These are phyloP conservation scores for Argyresthia goedartella DNA, from an alignment of 2,888 invertebrate species.

Conservation along the genomic window DNA sequence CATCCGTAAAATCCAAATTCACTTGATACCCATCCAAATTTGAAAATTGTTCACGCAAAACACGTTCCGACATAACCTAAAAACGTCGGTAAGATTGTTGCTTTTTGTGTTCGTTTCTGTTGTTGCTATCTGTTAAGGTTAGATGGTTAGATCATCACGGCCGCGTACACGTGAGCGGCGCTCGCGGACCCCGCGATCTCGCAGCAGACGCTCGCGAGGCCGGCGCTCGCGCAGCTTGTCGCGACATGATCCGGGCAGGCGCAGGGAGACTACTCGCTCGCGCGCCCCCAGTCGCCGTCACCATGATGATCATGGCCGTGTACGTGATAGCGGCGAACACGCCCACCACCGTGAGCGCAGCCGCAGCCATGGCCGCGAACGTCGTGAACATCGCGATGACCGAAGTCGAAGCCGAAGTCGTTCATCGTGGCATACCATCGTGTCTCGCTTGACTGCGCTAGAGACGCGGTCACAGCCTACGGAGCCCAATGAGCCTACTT, in stretches of 20 bases:
- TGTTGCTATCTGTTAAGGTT: no score
- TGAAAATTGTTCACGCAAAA: background rate
- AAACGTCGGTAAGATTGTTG: background rate
- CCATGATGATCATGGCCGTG: background rate
- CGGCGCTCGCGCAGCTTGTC: background rate
- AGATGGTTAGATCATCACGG: background rate
- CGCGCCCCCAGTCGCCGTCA: background rate
- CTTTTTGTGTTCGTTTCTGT: no score
- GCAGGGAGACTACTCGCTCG: background rate
- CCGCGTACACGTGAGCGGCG: background rate
- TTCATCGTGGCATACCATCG: background rate
- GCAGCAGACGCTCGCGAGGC: background rate
- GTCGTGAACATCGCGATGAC: background rate
- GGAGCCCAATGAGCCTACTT: background rate
- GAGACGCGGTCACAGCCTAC: background rate
- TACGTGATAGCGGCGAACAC: background rate
- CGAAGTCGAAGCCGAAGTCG: background rate
- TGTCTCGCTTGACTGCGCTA: background rate
- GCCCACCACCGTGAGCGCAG: background rate
- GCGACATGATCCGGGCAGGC: background rate
- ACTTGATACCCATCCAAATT: no score
- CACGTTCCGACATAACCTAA: background rate
- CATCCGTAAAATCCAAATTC: background rate
- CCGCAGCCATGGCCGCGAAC: background rate
- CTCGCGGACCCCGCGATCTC: background rate